Evolutionary conservation across 30 jellyfish, hydroid and myxozoan genomes (phyloP).

Genomic region (Aurelia coerulea): DNA sequence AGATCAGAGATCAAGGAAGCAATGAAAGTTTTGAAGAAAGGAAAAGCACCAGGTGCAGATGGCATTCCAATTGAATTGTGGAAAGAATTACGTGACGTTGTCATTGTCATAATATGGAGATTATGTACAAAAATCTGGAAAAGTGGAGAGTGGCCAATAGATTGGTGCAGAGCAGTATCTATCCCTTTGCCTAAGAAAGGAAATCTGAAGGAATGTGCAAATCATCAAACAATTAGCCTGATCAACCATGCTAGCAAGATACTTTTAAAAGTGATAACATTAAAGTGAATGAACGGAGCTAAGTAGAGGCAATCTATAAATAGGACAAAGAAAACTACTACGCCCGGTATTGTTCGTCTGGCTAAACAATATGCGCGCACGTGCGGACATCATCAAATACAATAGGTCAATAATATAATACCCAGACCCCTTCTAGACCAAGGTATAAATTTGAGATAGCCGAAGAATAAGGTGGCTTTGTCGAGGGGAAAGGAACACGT

Average conservation of each 20-base stretch:
- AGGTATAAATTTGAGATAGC: background rate
- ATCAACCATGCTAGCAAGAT: conserved; percentile 11
- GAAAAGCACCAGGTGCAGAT: background rate
- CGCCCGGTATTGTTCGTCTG: no score
- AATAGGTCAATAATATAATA: no score
- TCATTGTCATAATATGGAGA: background rate
- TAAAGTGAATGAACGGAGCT: no score
- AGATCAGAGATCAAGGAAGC: background rate
- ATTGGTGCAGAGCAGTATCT: conserved; percentile 12
- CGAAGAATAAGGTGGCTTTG: conserved; percentile 9
- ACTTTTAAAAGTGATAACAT: background rate
- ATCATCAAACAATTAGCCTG: conserved; percentile 21
- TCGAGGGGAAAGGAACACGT: background rate
- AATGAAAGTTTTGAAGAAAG: background rate
- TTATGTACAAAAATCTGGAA: conserved; percentile 13
- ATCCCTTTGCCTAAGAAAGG: conserved; percentile 12
- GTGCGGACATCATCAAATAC: no score
- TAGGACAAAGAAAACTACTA: no score
- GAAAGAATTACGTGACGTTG: background rate
- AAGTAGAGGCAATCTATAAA: no score
- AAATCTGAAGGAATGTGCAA: conserved; percentile 36
- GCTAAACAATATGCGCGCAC: no score
- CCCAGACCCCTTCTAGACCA: background rate
- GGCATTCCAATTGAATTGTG: background rate
- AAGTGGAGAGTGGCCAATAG: conserved; percentile 28